Evolutionary conservation across 2,888 invertebrate species (phyloP).

Genomic region (Drosophila trichaetosa): DNA sequence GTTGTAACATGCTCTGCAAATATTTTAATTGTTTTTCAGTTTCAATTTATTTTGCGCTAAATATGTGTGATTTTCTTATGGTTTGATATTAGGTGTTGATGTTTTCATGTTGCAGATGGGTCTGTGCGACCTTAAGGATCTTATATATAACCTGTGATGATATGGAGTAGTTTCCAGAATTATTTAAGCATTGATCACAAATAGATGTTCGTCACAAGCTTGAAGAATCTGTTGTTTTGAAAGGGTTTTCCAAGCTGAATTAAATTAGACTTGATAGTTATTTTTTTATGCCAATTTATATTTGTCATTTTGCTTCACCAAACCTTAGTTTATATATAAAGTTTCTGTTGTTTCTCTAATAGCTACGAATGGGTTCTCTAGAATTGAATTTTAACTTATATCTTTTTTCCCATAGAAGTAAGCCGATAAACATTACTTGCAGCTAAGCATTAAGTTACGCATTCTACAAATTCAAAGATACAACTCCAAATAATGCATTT

Average conservation of each 20-base stretch:
- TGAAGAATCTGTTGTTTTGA: neutral
- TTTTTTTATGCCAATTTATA: neutral
- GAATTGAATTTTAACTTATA: too few species aligned
- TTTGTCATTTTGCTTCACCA: neutral
- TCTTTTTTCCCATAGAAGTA: neutral
- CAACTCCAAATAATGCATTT: neutral
- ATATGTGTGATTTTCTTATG: neutral
- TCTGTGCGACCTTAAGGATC: neutral
- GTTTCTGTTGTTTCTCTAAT: rapidly evolving
- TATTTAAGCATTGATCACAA: neutral
- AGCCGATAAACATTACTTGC: neutral
- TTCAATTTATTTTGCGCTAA: slow-evolving; percentile 10
- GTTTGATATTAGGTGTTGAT: neutral
- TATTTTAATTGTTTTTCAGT: slow-evolving; percentile 72
- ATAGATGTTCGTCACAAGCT: rapidly evolving
- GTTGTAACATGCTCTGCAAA: slow-evolving; percentile 74
- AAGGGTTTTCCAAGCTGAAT: neutral
- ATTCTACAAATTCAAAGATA: neutral
- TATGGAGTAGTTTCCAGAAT: neutral
- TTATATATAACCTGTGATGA: neutral
- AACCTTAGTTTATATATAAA: neutral
- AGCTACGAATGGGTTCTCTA: neutral
- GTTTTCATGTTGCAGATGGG: neutral
- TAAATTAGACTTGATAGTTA: neutral
- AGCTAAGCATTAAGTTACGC: neutral